phyloP scores from a whole-genome alignment of 2,888 invertebrate genomes.

The Ametastegia equiseti region DNA sequence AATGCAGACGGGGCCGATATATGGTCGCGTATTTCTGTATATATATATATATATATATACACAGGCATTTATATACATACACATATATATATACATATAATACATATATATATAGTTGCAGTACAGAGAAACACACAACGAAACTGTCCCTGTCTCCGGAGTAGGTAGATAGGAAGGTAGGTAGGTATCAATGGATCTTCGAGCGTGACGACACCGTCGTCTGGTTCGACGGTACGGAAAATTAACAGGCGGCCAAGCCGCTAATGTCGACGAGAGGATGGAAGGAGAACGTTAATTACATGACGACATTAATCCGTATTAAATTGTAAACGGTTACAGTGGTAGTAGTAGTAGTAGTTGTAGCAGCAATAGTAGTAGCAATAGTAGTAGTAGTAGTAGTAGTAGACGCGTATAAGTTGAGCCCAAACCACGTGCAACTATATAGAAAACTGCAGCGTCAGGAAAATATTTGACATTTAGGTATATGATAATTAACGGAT shows the following conservation, averaged over 20 bases:
- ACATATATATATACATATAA: too few relatives aligned
- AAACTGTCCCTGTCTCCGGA: neutral
- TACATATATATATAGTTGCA: too few relatives aligned
- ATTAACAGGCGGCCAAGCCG: slow-evolving; percentile 26
- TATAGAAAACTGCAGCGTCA: neutral
- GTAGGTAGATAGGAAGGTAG: neutral
- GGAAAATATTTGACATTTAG: neutral
- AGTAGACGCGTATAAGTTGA: neutral
- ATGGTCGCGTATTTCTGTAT: too few relatives aligned
- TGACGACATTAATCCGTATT: slow-evolving; percentile 47
- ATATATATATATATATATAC: too few relatives aligned
- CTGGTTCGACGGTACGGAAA: slow-evolving; percentile 38
- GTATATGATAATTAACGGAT: neutral
- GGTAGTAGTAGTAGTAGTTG: neutral
- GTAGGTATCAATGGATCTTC: slow-evolving; percentile 21
- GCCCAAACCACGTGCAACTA: neutral
- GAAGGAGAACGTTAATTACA: slow-evolving; percentile 59
- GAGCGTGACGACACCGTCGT: neutral
- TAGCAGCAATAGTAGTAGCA: neutral
- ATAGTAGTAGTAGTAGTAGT: neutral
- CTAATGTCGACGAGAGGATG: slow-evolving; percentile 27
- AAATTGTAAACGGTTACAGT: slow-evolving; percentile 29
- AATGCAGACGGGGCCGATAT: too few relatives aligned
- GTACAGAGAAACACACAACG: too few relatives aligned
- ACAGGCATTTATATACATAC: too few relatives aligned